Evolutionary conservation across 2,888 invertebrate genomes (phyloP), one percentile per base, ranked within the genome.

Genomic region (Eupithecia subumbrata): DNA sequence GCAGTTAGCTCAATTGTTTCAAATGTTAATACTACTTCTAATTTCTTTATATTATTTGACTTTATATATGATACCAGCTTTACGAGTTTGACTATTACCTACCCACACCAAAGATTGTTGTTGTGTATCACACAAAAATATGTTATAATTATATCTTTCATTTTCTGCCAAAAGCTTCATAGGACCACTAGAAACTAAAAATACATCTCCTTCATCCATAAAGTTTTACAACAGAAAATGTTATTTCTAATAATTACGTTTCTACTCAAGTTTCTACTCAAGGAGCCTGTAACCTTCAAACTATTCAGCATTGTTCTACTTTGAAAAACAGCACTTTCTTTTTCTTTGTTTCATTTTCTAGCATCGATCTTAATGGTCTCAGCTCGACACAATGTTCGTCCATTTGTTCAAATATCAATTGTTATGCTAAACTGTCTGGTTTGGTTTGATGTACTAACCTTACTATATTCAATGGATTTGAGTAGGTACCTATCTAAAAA

Each of bases 291-390:
- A 66, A 40, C 40, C 34, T 64, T 66, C 30, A 52, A 74, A 66
- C 72, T 71, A 76, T 78, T 48, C 71, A 71, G 80, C 80, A 81
- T 82, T 82, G 80, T 82, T 80, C 78, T 73, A 48, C 73, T 80
- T 81, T 81, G 72, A 78, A 83, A 82, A 52, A 82, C 84, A 82
- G 80, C 63, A 82, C 86, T 87, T 88, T 88, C 86, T 84, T 87
- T 85, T 86, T 80, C 80, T 80, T 83, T 83, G 76, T 75, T 71
- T 75, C 34, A 67, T 75, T 68, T 69, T 75, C 63, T 73, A 64
- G 63, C 56, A 45, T 72, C 64, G 69, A 69, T 72, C 72, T 71
- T 79, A 73, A 72, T 69, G 68, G 48, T 63, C 71, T 71, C 25
- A 67, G 70, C 60, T 64, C 25, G 30, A 72, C 60, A 75, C 43